Base-by-base conservation (phyloP, 2,113 vertebrate genomes). In the Mustela nigripes region DNA sequence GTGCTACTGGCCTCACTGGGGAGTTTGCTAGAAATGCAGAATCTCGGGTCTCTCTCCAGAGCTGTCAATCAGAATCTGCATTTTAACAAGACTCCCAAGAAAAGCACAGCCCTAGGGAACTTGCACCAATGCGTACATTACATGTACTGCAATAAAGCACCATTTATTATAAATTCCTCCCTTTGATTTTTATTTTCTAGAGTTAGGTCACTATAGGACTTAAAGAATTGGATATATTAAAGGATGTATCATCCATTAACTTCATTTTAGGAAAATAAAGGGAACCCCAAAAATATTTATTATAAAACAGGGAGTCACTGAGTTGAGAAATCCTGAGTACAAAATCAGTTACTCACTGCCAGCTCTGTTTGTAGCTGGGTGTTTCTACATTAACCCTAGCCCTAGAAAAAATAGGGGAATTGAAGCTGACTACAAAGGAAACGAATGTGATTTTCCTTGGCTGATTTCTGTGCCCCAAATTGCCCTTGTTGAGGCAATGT, bases 201-300 rank as follows among this genome's bases (percentile, higher is more conserved):
- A 39, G 42, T 48, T 93, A 6, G 33, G 69, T 79, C 56, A 22
- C 65, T 67, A 53, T 0, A 67, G n/a, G 74, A 73, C 19, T 58
- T 90, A 79, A 89, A 69, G 67, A 96, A 85, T 76, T 15, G 48
- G 33, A 7, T 48, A 45, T 60, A 67, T 89, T 74, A 31, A 67
- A 60, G 18, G 33, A 93, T 48, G 7, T 26, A 91, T 53, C 93
- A 82, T 62, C 60, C 78, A 62, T 56, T 94, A 42, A 63, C 63
- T 93, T 96, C 19, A 69, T 62, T 83, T 80, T 56, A 69, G 62
- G 14, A 78, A 60, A 89, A 89, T 16, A 79, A 96, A 79, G 31
- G 65, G 11, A 93, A 95, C 26, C 78, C 48, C 71, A 74, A 85
- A 97, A 85, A 50, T 48, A 85, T 39, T 92, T 92, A 88, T 83